Evolutionary conservation across 2,797 vertebrate genomes (phyloP).

Genomic region (Pangasius djambal): DNA sequence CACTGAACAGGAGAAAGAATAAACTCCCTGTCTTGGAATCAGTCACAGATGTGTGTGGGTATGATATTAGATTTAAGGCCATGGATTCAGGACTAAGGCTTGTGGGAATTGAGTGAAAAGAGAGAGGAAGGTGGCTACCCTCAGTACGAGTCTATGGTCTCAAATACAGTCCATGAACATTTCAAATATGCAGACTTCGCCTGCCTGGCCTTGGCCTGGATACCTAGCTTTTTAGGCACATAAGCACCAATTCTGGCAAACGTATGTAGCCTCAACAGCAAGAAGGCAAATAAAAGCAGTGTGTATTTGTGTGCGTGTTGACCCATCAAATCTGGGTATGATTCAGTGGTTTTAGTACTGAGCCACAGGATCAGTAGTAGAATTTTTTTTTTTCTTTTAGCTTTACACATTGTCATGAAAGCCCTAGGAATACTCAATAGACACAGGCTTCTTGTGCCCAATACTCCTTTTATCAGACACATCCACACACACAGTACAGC

Average conservation of each 20-base stretch:
- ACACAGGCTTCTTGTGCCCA: conserved; percentile 72
- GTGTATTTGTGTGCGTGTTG: conserved; percentile 23
- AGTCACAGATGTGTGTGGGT: not conserved
- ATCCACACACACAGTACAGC: conserved; percentile 49
- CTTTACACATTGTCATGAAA: conserved; percentile 36
- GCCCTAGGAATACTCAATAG: conserved; percentile 58
- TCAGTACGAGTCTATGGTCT: not conserved
- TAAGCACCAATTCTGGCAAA: not conserved
- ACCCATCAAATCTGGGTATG: conserved; percentile 48
- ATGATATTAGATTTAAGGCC: conserved; percentile 3
- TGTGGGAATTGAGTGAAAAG: conserved; percentile 4
- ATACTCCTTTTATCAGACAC: conserved; percentile 61
- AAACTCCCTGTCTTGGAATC: not conserved
- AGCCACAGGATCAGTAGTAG: conserved; percentile 67
- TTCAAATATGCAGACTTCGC: not conserved
- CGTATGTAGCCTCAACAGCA: conserved; percentile 18
- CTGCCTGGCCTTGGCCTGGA: not conserved
- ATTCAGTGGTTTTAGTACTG: conserved; percentile 64
- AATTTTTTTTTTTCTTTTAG: conserved; percentile 23
- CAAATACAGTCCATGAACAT: conserved; percentile 12
- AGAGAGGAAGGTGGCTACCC: not conserved
- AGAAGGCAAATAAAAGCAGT: conserved; percentile 19
- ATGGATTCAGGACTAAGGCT: conserved; percentile 39
- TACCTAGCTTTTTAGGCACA: not conserved
- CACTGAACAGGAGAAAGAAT: not conserved